Evolutionary conservation across 2,113 vertebrate species (phyloP), one percentile per base, ranked within the genome.

Genomic region (Takifugu flavidus): DNA sequence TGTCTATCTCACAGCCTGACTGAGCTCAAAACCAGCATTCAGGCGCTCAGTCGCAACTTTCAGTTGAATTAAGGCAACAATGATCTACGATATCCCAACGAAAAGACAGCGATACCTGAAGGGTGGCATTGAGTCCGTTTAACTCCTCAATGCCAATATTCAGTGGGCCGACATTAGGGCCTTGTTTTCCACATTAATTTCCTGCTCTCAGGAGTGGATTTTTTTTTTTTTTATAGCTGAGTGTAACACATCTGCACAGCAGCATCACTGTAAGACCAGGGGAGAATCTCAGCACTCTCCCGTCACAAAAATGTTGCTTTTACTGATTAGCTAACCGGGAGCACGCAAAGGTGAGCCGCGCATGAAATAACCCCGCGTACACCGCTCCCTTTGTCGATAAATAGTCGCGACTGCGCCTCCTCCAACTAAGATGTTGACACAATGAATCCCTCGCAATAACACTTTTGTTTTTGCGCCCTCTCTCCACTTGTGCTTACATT

Each of bases 391-490:
- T 85, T 79, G 82, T 82, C 81, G 79, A 73, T 89, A 91, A 90
- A 91, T 87, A 88, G 86, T 79, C 87, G 52, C 81, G 64, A 76
- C 86, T 87, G 87, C 64, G 84, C 75, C 76, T 75, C 78, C 72
- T 8, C 60, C 51, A 34, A 52, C 78, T 65, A 59, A 81, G 82
- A 86, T 77, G 82, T 91, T 91, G 85, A 87, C 89, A 81, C 84
- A 90, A 82, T 79, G 78, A 52, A 89, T 82, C 86, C 88, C 55
- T 59, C 70, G 79, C 86, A 92, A 92, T 83, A 91, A 90, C 86
- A 90, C 85, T 85, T 82, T 89, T 91, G 86, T 88, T 91, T 90
- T 85, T 73, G 77, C 82, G 84, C 87, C 88, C 88, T 79, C 90
- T 80, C 84, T 76, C 6, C 8, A 89, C 84, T 84, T 76, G 15